Evolutionary conservation across 2,888 invertebrate genomes (phyloP).

Genomic region (Nycteola revayana): DNA sequence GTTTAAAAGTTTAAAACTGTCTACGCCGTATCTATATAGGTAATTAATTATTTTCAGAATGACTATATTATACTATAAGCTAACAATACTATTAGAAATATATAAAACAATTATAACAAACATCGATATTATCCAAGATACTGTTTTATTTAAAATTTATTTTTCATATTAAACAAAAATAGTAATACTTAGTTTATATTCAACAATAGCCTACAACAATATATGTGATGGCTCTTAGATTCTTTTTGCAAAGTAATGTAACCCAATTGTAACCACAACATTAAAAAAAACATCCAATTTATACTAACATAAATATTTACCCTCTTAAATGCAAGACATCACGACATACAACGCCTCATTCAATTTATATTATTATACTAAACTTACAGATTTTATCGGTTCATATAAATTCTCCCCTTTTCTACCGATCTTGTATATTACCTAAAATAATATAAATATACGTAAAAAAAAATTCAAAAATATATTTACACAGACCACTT

Average conservation of each 20-base stretch:
- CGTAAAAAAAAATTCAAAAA: too few relatives aligned
- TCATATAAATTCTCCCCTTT: constrained; percentile 56
- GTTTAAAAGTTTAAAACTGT: too few relatives aligned
- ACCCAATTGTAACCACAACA: background rate
- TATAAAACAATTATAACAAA: background rate
- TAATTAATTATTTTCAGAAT: background rate
- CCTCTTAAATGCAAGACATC: background rate
- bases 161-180: background rate
- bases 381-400: constrained; percentile 57
- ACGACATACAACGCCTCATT: background rate
- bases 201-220: too few relatives aligned
- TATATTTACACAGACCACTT: too few relatives aligned
- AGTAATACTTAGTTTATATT: background rate
- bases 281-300: too few relatives aligned
- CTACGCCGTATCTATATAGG: background rate
- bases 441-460: constrained; percentile 46
- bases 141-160: background rate
- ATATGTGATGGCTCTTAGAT: too few relatives aligned
- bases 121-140: background rate
- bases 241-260: background rate
- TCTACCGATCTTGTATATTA: constrained; percentile 44
- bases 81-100: background rate
- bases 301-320: background rate
- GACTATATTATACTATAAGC: background rate
- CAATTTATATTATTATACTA: background rate